A percentile compares a stretch with the other conserved stretches of the same genome.
These are phyloP conservation scores for Laothoe populi DNA, from an alignment of 2,888 invertebrate genomes.

Conservation along the genomic window DNA sequence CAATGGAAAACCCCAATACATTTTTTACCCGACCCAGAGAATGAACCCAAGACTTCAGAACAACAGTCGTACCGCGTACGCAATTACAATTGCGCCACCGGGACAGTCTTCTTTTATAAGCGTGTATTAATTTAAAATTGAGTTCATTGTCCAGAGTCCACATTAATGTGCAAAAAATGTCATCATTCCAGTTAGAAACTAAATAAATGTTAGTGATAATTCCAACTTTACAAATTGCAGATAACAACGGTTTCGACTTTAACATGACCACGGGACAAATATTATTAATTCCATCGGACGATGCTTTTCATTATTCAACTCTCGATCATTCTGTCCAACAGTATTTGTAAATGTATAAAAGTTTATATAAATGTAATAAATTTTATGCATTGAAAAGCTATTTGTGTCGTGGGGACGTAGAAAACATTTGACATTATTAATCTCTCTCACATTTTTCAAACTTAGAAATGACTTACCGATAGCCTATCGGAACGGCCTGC, in stretches of 20 bases:
- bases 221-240: background rate
- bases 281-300: background rate
- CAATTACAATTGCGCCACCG: too few species aligned
- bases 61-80: too few species aligned
- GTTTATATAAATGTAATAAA: constrained; percentile 3
- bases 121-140: too few species aligned
- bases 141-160: background rate
- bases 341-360: background rate
- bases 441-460: background rate
- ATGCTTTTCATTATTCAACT: background rate
- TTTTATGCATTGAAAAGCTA: background rate
- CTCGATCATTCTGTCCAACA: constrained; percentile 12
- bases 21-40: too few species aligned
- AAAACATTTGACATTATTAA: background rate
- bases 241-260: constrained; percentile 3
- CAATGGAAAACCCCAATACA: too few species aligned
- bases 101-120: too few species aligned
- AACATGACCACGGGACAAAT: background rate
- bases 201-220: background rate
- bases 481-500: too few species aligned
- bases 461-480: too few species aligned
- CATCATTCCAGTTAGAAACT: background rate
- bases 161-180: background rate
- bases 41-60: too few species aligned
- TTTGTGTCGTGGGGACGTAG: background rate